These are phyloP conservation scores for Trichomalopsis sarcophagae DNA, from an alignment of 1,140 invertebrate genomes.

Conservation along the genomic window DNA sequence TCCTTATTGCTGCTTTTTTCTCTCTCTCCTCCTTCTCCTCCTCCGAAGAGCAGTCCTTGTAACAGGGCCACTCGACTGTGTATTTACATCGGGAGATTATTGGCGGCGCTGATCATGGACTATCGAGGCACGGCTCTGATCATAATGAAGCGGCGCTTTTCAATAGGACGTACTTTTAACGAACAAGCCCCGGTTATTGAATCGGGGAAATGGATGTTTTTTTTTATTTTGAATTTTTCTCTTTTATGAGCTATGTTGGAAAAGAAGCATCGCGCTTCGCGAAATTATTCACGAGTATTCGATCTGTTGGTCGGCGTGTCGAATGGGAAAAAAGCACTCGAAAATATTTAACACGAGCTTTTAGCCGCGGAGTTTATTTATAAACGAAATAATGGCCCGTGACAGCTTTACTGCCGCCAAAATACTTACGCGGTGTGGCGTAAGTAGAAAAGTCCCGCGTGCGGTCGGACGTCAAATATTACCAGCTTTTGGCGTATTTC, in stretches of 20 bases:
- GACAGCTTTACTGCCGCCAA: neutral
- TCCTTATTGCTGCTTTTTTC: constrained; percentile 56
- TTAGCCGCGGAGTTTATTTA: neutral
- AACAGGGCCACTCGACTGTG: neutral
- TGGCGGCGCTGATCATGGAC: too few species aligned
- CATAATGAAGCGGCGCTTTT: neutral
- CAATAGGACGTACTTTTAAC: too few species aligned
- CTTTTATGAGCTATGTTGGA: too few species aligned
- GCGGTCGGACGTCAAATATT: neutral
- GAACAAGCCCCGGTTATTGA: too few species aligned
- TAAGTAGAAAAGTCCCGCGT: neutral
- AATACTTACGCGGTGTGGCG: too few species aligned
- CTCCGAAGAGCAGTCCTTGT: neutral
- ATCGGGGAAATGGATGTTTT: too few species aligned
- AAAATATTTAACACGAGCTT: neutral
- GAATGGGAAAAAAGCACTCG: neutral
- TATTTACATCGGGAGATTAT: neutral
- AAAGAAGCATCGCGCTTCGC: too few species aligned
- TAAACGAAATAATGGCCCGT: neutral
- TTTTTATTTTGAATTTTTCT: too few species aligned
- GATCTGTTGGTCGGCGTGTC: too few species aligned
- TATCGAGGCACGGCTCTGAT: neutral
- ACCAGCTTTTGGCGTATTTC: neutral
- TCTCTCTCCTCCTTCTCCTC: neutral
- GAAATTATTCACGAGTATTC: too few species aligned